A percentile compares a stretch with the other conserved stretches of the same genome.
Conservation (phyloP, 2,888 invertebrate species). For the Phania funesta region DNA sequence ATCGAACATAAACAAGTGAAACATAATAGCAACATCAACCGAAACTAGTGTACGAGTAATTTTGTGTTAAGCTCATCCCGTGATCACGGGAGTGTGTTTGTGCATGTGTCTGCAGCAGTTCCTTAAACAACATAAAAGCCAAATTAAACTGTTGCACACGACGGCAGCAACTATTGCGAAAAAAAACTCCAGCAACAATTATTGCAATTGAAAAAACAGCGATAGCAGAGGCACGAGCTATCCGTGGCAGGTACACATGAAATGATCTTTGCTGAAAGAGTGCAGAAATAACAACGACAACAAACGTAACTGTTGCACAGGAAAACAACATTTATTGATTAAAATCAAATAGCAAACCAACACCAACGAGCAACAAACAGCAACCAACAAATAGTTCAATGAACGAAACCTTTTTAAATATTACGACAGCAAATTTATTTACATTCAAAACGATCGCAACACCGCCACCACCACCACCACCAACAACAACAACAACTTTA, state of each 20-base stretch:
- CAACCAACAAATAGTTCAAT: constrained; percentile 59
- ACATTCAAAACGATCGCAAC: constrained; percentile 9
- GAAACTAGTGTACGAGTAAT: constrained; percentile 52
- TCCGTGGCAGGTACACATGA: constrained; percentile 71
- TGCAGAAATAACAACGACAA: constrained; percentile 31
- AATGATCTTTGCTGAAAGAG: constrained; percentile 67
- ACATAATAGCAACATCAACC: constrained; percentile 31
- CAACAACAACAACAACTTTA: background rate
- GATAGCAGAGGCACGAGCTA: constrained; percentile 70
- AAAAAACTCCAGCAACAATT: constrained; percentile 44
- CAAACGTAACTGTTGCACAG: constrained; percentile 55
- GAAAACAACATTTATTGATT: constrained; percentile 66
- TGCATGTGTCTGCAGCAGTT: constrained; percentile 51
- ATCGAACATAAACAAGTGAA: constrained; percentile 29
- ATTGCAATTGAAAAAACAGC: constrained; percentile 47
- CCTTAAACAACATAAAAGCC: constrained; percentile 42
- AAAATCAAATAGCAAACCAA: constrained; percentile 46
- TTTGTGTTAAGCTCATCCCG: constrained; percentile 71
- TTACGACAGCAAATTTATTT: constrained; percentile 37
- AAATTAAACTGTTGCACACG: constrained; percentile 48
- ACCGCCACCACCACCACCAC: background rate
- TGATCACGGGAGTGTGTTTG: constrained; percentile 70
- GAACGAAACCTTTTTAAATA: constrained; percentile 45
- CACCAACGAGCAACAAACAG: constrained; percentile 21
- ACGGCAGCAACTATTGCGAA: constrained; percentile 40